phyloP scores from a whole-genome alignment of 2,888 invertebrate species.

The Furcula furcula region DNA sequence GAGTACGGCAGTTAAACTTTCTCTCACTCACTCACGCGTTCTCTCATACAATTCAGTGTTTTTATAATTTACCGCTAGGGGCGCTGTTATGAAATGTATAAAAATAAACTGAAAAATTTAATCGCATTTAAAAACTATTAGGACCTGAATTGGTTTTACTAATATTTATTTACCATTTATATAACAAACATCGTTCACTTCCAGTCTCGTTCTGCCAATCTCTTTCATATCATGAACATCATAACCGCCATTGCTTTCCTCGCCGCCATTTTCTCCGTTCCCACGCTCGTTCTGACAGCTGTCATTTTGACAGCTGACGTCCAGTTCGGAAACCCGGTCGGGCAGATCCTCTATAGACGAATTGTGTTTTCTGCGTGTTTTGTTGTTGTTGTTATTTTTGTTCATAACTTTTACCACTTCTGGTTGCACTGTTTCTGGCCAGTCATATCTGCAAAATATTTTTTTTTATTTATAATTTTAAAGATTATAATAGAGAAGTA shows the following conservation, averaged over 20 bases:
- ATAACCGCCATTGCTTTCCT: conserved; percentile 36
- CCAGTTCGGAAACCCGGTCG: conserved; percentile 12
- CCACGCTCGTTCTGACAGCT: conserved; percentile 30
- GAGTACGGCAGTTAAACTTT: no score
- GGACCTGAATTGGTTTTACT: no score
- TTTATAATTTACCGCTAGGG: no score
- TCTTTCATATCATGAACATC: conserved; percentile 82
- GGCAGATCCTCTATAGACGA: conserved; percentile 39
- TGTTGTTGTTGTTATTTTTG: conserved; percentile 43
- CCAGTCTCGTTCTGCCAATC: conserved; percentile 84
- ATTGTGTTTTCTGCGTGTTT: conserved; percentile 40
- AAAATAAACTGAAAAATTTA: no score
- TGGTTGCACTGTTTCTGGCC: conserved; percentile 84
- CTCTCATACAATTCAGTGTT: no score
- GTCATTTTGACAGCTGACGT: conserved; percentile 16
- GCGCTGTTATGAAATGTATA: no score
- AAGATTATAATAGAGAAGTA: no score
- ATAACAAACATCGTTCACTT: conserved; percentile 92
- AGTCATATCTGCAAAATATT: conserved; percentile 84
- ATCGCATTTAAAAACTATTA: no score
- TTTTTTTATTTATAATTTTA: no score
- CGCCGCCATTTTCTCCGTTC: conserved; percentile 17
- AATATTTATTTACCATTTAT: conserved; percentile 94
- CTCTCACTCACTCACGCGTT: no score
- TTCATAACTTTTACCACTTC: conserved; percentile 62